Evolutionary conservation across 2,797 vertebrate genomes (phyloP).

Genomic region (Octomys mimax): DNA sequence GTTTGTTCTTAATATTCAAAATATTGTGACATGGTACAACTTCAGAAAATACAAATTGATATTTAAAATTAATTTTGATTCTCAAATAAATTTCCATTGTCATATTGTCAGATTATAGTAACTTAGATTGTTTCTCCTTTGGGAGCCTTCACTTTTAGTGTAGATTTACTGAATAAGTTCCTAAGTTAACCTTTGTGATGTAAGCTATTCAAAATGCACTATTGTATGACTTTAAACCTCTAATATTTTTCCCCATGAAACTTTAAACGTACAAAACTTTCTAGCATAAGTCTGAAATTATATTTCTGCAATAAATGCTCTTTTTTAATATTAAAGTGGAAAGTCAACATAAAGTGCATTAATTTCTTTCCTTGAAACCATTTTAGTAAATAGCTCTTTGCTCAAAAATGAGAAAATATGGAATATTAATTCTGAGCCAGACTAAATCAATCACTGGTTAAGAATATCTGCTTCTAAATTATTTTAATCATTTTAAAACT

Average conservation of each 20-base stretch:
- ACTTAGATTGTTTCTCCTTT: conserved; percentile 48
- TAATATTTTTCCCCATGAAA: conserved; percentile 68
- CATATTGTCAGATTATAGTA: not conserved
- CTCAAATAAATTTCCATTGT: conserved; percentile 67
- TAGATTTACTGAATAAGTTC: conserved; percentile 53
- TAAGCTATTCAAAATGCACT: conserved; percentile 50
- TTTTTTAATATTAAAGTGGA: conserved; percentile 77
- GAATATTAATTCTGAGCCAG: conserved; percentile 81
- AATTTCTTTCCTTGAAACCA: conserved; percentile 73
- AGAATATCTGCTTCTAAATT: conserved; percentile 81
- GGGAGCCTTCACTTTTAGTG: not conserved
- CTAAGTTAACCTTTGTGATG: conserved; percentile 52
- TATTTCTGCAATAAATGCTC: conserved; percentile 76
- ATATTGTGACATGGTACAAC: not conserved
- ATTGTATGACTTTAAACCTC: conserved; percentile 51
- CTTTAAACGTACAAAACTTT: conserved; percentile 66
- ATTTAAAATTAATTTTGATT: conserved; percentile 66
- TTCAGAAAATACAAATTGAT: conserved; percentile 28
- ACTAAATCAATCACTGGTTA: conserved; percentile 82
- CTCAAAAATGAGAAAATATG: conserved; percentile 78
- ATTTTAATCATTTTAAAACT: conserved; percentile 81
- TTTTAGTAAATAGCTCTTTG: conserved; percentile 81
- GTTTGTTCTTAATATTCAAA: not conserved
- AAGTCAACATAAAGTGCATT: conserved; percentile 80
- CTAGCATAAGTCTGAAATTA: conserved; percentile 75